Evolutionary conservation across 2,797 vertebrate genomes (phyloP).

Genomic region (Oophaga sylvatica): DNA sequence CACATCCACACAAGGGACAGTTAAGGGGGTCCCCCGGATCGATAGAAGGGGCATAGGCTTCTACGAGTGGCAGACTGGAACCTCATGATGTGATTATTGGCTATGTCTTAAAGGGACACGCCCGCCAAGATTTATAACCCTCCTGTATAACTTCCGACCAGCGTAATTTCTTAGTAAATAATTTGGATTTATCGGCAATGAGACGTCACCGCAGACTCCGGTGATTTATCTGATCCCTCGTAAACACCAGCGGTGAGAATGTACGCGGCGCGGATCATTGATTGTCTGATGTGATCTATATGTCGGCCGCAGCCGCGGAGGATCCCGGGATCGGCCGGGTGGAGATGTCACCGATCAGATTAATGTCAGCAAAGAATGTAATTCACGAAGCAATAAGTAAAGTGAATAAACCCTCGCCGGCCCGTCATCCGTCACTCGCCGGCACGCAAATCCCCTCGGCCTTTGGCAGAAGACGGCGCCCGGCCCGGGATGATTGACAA

Average conservation of each 20-base stretch:
- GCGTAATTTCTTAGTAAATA: neutral
- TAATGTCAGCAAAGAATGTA: conserved; percentile 62
- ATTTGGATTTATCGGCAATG: neutral
- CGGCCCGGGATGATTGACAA: conserved; percentile 32
- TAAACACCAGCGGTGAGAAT: neutral
- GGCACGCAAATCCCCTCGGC: neutral
- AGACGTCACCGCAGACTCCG: neutral
- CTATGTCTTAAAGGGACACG: too few relatives aligned
- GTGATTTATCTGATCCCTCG: neutral
- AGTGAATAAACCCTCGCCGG: conserved; percentile 62
- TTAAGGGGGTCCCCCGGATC: too few relatives aligned
- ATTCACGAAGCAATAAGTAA: conserved; percentile 68
- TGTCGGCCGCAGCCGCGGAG: conserved; percentile 68
- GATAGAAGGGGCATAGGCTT: too few relatives aligned
- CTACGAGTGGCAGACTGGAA: too few relatives aligned
- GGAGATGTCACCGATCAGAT: conserved; percentile 62
- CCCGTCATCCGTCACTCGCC: conserved; percentile 61
- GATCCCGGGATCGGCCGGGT: conserved; percentile 61
- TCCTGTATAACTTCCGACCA: too few relatives aligned
- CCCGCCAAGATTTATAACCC: too few relatives aligned
- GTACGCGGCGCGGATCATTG: neutral
- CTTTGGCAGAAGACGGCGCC: neutral
- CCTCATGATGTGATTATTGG: too few relatives aligned
- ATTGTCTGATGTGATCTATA: conserved; percentile 66
- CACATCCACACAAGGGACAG: too few relatives aligned